phyloP scores from a whole-genome alignment of 2,797 vertebrate species.

The Morus bassanus region DNA sequence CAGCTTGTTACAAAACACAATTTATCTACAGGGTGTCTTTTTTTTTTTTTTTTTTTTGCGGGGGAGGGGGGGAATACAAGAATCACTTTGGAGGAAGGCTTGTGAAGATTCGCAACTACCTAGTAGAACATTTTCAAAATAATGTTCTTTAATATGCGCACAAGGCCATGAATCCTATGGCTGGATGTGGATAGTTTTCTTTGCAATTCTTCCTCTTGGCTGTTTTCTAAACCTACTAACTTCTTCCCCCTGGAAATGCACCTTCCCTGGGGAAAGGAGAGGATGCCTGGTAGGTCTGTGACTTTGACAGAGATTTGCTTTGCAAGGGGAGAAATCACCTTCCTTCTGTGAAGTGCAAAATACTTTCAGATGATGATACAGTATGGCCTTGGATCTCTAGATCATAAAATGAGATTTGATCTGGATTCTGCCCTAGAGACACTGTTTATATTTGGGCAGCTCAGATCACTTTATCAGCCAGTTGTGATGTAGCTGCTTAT shows the following conservation, averaged over 20 bases:
- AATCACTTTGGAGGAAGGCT: background rate
- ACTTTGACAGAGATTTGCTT: background rate
- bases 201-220: background rate
- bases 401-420: background rate
- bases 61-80: background rate
- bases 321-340: background rate
- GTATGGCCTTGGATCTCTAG: background rate
- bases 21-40: background rate
- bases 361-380: background rate
- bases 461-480: background rate
- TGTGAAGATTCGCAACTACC: background rate
- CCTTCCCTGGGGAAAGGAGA: background rate
- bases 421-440: background rate
- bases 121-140: background rate
- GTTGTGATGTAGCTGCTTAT: background rate
- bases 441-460: background rate
- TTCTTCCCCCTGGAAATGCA: background rate
- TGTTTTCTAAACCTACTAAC: background rate
- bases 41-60: too few relatives aligned
- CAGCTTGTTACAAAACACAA: background rate
- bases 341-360: background rate
- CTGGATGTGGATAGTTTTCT: background rate
- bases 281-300: background rate
- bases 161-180: background rate
- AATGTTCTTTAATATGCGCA: background rate